These are phyloP conservation scores for Leptatherina wallacei DNA, from an alignment of 2,797 vertebrate species.

Conservation along the genomic window DNA sequence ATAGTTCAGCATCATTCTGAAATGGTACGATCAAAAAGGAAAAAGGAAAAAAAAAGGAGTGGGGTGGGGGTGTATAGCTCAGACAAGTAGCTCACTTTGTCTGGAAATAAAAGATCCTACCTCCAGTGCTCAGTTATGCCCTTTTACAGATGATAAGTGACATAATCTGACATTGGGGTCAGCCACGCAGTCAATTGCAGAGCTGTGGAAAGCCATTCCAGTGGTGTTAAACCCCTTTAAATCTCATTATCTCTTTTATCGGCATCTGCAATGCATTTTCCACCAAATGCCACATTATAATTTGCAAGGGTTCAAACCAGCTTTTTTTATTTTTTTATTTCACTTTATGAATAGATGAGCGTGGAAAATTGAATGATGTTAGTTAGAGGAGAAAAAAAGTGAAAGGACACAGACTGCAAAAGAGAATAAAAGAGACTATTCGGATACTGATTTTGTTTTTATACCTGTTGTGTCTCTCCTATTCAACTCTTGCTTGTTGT, in stretches of 20 bases:
- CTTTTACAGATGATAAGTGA: constrained; percentile 66
- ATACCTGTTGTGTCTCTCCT: constrained; percentile 11
- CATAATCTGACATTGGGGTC: constrained; percentile 64
- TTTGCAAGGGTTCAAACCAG: constrained; percentile 51
- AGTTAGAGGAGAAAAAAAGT: constrained; percentile 12
- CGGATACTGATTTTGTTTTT: constrained; percentile 4
- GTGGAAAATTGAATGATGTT: constrained; percentile 46
- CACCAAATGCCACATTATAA: constrained; percentile 72
- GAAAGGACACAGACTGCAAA: background rate
- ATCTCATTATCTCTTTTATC: constrained; percentile 63
- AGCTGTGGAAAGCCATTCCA: constrained; percentile 58
- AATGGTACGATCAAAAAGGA: constrained; percentile 29
- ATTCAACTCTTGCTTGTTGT: background rate
- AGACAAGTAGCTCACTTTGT: constrained; percentile 28
- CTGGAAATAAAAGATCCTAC: constrained; percentile 52
- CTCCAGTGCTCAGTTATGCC: constrained; percentile 44
- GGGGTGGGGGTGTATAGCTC: background rate
- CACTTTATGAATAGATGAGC: constrained; percentile 25
- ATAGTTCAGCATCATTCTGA: constrained; percentile 41
- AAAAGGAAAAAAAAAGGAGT: constrained; percentile 19
- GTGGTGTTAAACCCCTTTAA: constrained; percentile 61
- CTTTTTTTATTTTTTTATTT: constrained; percentile 9
- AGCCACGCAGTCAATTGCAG: constrained; percentile 56
- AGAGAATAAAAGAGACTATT: background rate
- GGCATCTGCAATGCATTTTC: constrained; percentile 60